Evolutionary conservation across 30 jellyfish, hydroid and myxozoan genomes (phyloP).

Genomic region (Aurelia sp.): DNA sequence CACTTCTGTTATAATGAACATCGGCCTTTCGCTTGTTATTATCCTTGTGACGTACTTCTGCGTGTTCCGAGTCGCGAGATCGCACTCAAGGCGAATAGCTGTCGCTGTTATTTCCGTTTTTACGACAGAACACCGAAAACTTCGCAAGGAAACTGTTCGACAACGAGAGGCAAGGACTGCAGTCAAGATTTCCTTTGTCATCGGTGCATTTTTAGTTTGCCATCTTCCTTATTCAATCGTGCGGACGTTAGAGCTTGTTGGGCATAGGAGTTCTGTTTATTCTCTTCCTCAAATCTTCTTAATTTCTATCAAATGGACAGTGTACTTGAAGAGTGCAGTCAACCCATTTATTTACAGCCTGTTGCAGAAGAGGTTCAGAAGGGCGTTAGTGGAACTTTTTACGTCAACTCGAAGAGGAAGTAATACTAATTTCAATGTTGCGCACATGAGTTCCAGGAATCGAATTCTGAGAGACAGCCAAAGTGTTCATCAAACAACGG

Average conservation of each 20-base stretch:
- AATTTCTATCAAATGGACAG: slow-evolving; percentile 74
- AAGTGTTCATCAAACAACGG: slow-evolving; percentile 20
- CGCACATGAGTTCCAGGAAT: slow-evolving; percentile 25
- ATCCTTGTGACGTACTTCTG: slow-evolving; percentile 77
- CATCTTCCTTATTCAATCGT: slow-evolving; percentile 80
- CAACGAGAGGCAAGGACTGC: slow-evolving; percentile 91
- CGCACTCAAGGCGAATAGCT: slow-evolving; percentile 86
- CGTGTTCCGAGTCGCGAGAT: slow-evolving; percentile 87
- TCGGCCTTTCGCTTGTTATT: slow-evolving; percentile 65
- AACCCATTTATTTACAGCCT: slow-evolving; percentile 85
- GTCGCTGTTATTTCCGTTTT: slow-evolving; percentile 69
- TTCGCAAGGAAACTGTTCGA: slow-evolving; percentile 75
- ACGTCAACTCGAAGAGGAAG: slow-evolving; percentile 23
- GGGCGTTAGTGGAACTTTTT: slow-evolving; percentile 66
- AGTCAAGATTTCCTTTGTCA: slow-evolving; percentile 74
- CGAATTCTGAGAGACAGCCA: slow-evolving; percentile 47
- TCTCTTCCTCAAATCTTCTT: slow-evolving; percentile 47
- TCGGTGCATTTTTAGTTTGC: slow-evolving; percentile 82
- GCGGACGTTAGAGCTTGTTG: slow-evolving; percentile 67
- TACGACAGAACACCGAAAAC: slow-evolving; percentile 48
- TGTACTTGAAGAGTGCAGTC: slow-evolving; percentile 83
- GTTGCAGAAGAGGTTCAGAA: slow-evolving; percentile 80
- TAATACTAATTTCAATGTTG: not conserved
- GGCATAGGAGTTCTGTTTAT: slow-evolving; percentile 17
- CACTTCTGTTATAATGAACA: slow-evolving; percentile 43